phyloP scores from a whole-genome alignment of 92 coral and sea anemone genomes.

The Phenganax marumi region DNA sequence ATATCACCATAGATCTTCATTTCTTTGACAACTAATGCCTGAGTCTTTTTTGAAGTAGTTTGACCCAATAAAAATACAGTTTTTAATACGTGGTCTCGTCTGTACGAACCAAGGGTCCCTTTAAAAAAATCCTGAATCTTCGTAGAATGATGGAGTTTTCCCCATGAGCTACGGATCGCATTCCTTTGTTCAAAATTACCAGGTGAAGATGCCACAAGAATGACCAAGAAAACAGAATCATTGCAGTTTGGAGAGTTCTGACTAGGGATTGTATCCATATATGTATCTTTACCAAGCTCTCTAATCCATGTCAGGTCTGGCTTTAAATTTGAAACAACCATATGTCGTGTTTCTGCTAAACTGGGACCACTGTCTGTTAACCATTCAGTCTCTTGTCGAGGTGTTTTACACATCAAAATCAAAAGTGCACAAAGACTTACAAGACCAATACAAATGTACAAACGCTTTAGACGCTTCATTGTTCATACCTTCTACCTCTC shows the following conservation, averaged over 20 bases:
- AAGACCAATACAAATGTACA: neutral
- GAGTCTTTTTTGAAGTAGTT: neutral
- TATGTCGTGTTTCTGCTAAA: neutral
- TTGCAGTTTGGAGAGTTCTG: conserved; percentile 25
- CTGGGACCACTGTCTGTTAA: neutral
- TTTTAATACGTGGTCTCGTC: conserved; percentile 9
- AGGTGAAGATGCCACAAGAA: conserved; percentile 21
- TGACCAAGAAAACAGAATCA: conserved; percentile 17
- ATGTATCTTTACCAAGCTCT: conserved; percentile 7
- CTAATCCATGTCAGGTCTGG: conserved; percentile 20
- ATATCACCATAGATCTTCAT: conserved; percentile 16
- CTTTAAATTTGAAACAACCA: neutral
- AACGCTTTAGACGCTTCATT: neutral
- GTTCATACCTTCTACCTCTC: neutral
- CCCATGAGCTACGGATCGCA: conserved; percentile 39
- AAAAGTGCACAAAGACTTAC: neutral
- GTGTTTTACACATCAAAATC: neutral
- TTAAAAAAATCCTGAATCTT: neutral
- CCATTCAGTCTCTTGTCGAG: neutral
- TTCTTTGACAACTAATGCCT: conserved; percentile 16
- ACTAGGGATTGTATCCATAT: conserved; percentile 13
- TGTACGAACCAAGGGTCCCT: neutral
- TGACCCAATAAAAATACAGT: conserved; percentile 24
- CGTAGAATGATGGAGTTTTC: neutral
- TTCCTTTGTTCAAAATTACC: conserved; percentile 34